These are phyloP conservation scores for Drosophila miranda DNA, from an alignment of 1,140 invertebrate species.

Conservation along the genomic window DNA sequence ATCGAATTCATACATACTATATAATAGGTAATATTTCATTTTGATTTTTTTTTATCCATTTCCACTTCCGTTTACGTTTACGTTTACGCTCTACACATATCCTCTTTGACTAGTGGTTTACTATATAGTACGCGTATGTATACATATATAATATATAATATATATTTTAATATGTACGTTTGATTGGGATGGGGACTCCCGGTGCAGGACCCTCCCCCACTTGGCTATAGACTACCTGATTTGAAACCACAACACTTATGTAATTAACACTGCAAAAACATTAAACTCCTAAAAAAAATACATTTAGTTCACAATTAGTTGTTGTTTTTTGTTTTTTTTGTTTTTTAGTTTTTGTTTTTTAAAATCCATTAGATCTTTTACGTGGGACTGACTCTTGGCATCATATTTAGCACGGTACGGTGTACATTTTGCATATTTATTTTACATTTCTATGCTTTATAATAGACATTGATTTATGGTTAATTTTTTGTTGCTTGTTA, in stretches of 20 bases:
- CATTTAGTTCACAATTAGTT: conserved; percentile 67
- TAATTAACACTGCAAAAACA: conserved; percentile 50
- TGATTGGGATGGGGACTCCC: conserved; percentile 9
- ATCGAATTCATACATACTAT: conserved; percentile 39
- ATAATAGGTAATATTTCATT: conserved; percentile 37
- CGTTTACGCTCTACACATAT: conserved; percentile 15
- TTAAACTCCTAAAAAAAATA: conserved; percentile 73
- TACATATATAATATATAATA: conserved; percentile 17
- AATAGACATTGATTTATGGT: conserved; percentile 41
- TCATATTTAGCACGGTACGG: conserved; percentile 24
- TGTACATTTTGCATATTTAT: conserved; percentile 15
- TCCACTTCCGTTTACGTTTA: conserved; percentile 10
- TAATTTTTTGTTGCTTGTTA: conserved; percentile 1
- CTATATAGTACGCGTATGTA: conserved; percentile 16
- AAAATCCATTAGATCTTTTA: conserved; percentile 58
- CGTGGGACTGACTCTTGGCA: conserved; percentile 63
- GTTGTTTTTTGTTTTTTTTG: conserved; percentile 27
- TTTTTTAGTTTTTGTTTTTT: conserved; percentile 34
- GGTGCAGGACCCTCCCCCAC: background rate
- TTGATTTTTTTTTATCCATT: conserved; percentile 23
- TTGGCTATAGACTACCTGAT: conserved; percentile 60
- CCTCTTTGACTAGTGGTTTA: conserved; percentile 65
- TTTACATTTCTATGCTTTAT: background rate
- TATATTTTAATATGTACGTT: conserved; percentile 29
- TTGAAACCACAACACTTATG: conserved; percentile 76